Base-by-base conservation (phyloP, 1,140 invertebrate species). In the Drosophila nebulosa region DNA sequence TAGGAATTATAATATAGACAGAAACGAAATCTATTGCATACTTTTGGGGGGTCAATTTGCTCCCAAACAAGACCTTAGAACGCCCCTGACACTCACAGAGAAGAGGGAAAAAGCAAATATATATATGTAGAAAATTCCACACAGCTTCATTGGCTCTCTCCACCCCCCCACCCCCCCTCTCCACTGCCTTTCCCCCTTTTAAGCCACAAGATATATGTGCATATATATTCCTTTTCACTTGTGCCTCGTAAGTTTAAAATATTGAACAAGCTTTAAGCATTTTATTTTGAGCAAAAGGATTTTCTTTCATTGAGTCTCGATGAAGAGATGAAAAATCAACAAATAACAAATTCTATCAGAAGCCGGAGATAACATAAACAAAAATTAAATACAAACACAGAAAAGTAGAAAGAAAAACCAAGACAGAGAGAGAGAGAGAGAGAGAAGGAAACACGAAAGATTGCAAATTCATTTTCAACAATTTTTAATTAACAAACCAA, bases 401-500 rank as follows among this genome's bases (percentile, higher is more conserved):
- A 32, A 51, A 35, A 50, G 21, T 27, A 36, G 46, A 81, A 63
- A 63, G 46, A 59, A 42, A 81, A 56, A 81, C 69, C 39, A 72
- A 42, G 52, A 60, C 30, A 32, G 51, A 35, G 24, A 42, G n/a
- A n/a, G n/a, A n/a, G n/a, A n/a, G n/a, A n/a, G n/a, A n/a, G n/a
- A n/a, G n/a, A n/a, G n/a, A n/a, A n/a, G n/a, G n/a, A n/a, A n/a
- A n/a, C n/a, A 21, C 18, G 39, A 32, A 58, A 53, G 64, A 67
- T 62, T 16, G 46, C 30, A 60, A 64, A 67, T 61, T 50, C 16
- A 32, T 56, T 75, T 69, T 75, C 72, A 76, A 65, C 81, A 78
- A 78, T 69, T 79, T 86, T 86, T 86, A 86, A 86, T 86, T 86
- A 86, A 86, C 84, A 88, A 86, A 86, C 83, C 83, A 86, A 86